A percentile compares a stretch with the other conserved stretches of the same genome.
Conservation (phyloP, 2,113 vertebrate species). For the Anas platyrhynchos region DNA sequence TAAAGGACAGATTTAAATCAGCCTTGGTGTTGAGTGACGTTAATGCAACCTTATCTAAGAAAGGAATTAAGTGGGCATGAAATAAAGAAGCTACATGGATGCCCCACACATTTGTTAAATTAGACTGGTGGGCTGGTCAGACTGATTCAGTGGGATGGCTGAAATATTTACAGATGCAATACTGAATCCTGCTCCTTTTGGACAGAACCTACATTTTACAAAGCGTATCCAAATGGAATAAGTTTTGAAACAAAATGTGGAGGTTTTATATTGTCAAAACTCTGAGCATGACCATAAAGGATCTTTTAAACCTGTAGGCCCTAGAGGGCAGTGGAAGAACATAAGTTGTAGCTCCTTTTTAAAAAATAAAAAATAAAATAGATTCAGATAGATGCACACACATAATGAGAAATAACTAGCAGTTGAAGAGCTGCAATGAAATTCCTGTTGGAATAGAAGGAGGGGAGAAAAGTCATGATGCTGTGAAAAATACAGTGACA, state of each 20-base stretch:
- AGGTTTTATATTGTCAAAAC: not conserved
- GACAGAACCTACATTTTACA: not conserved
- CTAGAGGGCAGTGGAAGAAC: not conserved
- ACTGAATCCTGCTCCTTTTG: not conserved
- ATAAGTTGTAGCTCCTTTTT: not conserved
- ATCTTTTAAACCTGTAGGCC: not conserved
- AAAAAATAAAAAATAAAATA: too few relatives aligned
- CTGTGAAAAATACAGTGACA: not conserved
- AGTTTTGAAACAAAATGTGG: not conserved
- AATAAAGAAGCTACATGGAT: not conserved
- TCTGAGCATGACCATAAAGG: not conserved
- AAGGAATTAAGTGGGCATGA: not conserved
- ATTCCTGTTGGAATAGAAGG: not conserved
- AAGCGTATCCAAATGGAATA: not conserved
- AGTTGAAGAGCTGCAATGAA: not conserved
- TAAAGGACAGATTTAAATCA: not conserved
- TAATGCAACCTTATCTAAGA: not conserved
- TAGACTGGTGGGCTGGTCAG: not conserved
- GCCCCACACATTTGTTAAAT: not conserved
- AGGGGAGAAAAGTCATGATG: not conserved
- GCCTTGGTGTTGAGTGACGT: not conserved
- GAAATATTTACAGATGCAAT: not conserved
- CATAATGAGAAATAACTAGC: not conserved
- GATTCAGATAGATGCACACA: not conserved
- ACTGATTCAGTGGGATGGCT: fast-evolving